These are phyloP conservation scores for Nerophis ophidion DNA, from an alignment of 2,113 vertebrate genomes.

Conservation along the genomic window DNA sequence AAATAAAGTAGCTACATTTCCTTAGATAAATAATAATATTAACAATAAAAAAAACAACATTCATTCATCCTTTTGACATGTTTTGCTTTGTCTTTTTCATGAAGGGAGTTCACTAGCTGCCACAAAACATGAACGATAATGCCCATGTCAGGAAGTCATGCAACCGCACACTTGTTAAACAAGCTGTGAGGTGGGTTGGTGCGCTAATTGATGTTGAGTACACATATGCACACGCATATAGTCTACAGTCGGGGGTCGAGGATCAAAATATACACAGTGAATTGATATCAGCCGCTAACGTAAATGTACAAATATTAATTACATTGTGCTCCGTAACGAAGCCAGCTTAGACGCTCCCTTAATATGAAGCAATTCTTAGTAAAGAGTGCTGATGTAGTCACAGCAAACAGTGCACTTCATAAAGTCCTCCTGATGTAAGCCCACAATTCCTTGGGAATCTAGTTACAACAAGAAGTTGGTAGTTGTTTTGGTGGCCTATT, in stretches of 20 bases:
- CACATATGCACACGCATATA: conserved; percentile 60
- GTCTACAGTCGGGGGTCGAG: conserved; percentile 68
- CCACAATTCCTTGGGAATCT: conserved; percentile 79
- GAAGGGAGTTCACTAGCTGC: conserved; percentile 85
- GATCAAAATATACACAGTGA: conserved; percentile 74
- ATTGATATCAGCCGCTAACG: conserved; percentile 65
- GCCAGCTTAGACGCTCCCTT: conserved; percentile 89
- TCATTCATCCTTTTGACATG: conserved; percentile 88
- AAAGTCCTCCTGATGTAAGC: conserved; percentile 71
- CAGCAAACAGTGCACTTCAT: conserved; percentile 83
- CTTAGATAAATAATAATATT: conserved; percentile 92
- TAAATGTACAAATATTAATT: conserved; percentile 74
- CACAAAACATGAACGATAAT: conserved; percentile 82
- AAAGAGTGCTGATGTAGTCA: conserved; percentile 75
- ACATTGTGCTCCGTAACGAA: conserved; percentile 96
- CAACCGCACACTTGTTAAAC: conserved; percentile 67
- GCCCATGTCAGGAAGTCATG: conserved; percentile 82
- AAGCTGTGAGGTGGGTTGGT: conserved; percentile 53
- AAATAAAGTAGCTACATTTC: conserved; percentile 88
- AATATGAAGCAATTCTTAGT: conserved; percentile 84
- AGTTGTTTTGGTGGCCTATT: conserved; percentile 54
- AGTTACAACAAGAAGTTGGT: conserved; percentile 69
- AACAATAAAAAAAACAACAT: conserved; percentile 74
- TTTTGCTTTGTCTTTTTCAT: conserved; percentile 81
- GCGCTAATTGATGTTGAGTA: conserved; percentile 60